phyloP scores from a whole-genome alignment of 2,888 invertebrate genomes.

The Aphidius colemani region DNA sequence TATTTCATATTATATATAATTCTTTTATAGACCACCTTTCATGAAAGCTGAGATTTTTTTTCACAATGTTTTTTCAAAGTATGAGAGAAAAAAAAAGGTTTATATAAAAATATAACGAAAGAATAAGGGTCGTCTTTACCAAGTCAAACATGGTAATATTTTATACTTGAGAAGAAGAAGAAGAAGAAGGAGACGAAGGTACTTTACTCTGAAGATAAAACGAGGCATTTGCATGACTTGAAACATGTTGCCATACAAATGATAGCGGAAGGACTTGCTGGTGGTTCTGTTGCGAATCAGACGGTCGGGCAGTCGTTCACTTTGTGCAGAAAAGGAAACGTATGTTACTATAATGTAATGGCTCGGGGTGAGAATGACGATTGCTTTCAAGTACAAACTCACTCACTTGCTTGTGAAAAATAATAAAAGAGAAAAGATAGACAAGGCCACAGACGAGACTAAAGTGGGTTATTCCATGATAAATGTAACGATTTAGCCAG shows the following conservation, averaged over 20 bases:
- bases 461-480: constrained; percentile 31
- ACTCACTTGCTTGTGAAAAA: constrained; percentile 16
- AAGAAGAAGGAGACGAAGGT: constrained; percentile 1
- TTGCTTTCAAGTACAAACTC: constrained; percentile 11
- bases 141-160: too few relatives aligned
- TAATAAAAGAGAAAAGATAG: constrained; percentile 12
- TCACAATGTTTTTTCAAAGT: too few relatives aligned
- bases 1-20: too few relatives aligned
- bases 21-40: too few relatives aligned
- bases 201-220: constrained; percentile 32
- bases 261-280: constrained; percentile 13
- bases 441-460: constrained; percentile 22
- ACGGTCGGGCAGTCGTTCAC: constrained; percentile 34
- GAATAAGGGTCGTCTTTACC: too few relatives aligned
- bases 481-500: constrained; percentile 29
- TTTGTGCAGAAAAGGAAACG: constrained; percentile 24
- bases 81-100: too few relatives aligned
- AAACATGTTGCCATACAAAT: constrained; percentile 32
- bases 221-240: constrained; percentile 35
- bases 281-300: constrained; percentile 3
- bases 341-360: constrained; percentile 34
- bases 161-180: too few relatives aligned
- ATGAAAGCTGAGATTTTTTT: too few relatives aligned
- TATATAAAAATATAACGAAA: too few relatives aligned
- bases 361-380: constrained; percentile 33